Conservation (phyloP, 1,140 invertebrate species). For the Drosophila bifasciata region DNA sequence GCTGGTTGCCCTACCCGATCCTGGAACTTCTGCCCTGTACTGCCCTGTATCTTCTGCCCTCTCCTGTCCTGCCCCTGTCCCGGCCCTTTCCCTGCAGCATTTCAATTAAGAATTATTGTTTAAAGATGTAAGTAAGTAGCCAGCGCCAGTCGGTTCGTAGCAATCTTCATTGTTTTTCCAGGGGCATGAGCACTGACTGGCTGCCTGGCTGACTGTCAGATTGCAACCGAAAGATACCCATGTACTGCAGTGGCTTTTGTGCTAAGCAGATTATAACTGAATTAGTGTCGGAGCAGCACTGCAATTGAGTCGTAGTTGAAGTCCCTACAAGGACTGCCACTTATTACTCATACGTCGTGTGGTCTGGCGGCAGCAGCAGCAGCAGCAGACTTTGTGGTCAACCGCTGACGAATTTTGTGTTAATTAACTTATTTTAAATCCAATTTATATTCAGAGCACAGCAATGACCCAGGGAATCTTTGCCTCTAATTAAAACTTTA, state of each 20-base stretch:
- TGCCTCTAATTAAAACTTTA: slow-evolving; percentile 73
- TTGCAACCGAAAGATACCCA: neutral
- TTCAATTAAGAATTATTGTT: slow-evolving; percentile 81
- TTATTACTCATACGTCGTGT: slow-evolving; percentile 28
- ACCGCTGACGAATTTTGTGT: slow-evolving; percentile 36
- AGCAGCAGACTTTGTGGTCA: slow-evolving; percentile 2
- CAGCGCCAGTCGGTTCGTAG: slow-evolving; percentile 23
- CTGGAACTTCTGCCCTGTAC: slow-evolving; percentile 32
- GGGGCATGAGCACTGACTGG: no score
- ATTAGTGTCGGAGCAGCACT: neutral
- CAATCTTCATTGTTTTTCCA: slow-evolving; percentile 10
- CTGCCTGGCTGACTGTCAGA: no score
- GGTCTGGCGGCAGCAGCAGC: neutral
- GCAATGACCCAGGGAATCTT: slow-evolving; percentile 33
- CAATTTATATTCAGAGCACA: slow-evolving; percentile 56
- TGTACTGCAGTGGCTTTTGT: slow-evolving; percentile 25
- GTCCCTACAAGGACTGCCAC: no score
- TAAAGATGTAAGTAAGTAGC: slow-evolving; percentile 77
- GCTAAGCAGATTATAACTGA: slow-evolving; percentile 52
- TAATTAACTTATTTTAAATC: slow-evolving; percentile 49
- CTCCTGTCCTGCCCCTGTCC: no score
- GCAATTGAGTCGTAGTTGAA: no score
- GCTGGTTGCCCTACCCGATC: slow-evolving; percentile 33
- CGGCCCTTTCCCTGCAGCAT: slow-evolving; percentile 70
- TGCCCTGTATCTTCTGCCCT: no score